A percentile compares a stretch with the other conserved stretches of the same genome.
These are phyloP conservation scores for Saccostrea glomerata DNA, from an alignment of 1,140 invertebrate genomes.

Conservation along the genomic window DNA sequence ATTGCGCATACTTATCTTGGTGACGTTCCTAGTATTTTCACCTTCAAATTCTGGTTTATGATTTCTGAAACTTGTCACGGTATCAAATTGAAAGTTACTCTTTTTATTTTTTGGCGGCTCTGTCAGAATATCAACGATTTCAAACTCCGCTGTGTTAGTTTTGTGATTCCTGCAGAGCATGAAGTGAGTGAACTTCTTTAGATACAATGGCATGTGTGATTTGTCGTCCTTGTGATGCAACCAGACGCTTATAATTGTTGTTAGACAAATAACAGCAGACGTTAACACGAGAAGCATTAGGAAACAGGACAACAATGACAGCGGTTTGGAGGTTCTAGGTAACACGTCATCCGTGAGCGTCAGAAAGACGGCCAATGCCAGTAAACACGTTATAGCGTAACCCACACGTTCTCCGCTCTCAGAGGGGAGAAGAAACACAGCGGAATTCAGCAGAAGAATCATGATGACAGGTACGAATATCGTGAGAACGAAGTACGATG, in stretches of 20 bases:
- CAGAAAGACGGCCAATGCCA: constrained; percentile 63
- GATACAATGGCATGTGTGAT: background rate
- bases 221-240: constrained; percentile 39
- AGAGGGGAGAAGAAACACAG: constrained; percentile 37
- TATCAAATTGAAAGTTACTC: background rate
- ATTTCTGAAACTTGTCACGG: background rate
- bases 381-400: constrained; percentile 59
- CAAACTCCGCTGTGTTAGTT: background rate
- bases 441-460: constrained; percentile 27
- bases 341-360: constrained; percentile 59
- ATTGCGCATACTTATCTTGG: background rate
- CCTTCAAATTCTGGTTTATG: background rate
- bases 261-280: constrained; percentile 40
- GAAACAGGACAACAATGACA: constrained; percentile 38
- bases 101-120: background rate
- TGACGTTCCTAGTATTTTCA: background rate
- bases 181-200: background rate
- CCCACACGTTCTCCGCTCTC: constrained; percentile 44
- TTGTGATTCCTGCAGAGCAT: background rate
- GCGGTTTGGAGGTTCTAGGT: constrained; percentile 60
- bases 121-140: background rate
- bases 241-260: constrained; percentile 25
- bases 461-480: constrained; percentile 41
- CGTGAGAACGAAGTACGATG: constrained; percentile 28
- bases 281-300: constrained; percentile 26